Conservation (phyloP, 2,113 vertebrate genomes). For the Gasterosteus aculeatus region DNA sequence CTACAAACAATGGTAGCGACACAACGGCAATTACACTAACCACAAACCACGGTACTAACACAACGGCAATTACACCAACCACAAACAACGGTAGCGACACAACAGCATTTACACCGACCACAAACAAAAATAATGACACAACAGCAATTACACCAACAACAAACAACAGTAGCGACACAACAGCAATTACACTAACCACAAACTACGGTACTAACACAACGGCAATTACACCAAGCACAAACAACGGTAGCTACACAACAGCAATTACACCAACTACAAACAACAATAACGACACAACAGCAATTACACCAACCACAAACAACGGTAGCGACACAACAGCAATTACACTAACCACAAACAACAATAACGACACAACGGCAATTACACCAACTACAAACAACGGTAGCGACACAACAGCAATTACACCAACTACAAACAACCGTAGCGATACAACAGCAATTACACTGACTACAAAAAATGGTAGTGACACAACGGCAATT, state of each 20-base stretch:
- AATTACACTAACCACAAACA: not conserved
- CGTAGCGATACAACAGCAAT: no score
- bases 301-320: not conserved
- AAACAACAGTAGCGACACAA: no score
- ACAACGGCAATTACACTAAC: not conserved
- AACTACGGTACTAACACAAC: not conserved
- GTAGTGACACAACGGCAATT: not conserved
- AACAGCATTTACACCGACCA: not conserved
- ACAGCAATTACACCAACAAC: not conserved
- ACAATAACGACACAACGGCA: not conserved
- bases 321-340: not conserved
- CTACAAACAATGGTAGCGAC: no score
- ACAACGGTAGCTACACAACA: no score
- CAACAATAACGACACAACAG: no score
- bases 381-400: no score
- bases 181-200: not conserved
- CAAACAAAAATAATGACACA: no score
- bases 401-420: no score
- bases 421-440: not conserved
- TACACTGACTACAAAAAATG: not conserved
- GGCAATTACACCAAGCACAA: not conserved
- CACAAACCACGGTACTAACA: not conserved
- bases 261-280: not conserved
- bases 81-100: no score
- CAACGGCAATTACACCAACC: not conserved